These are phyloP conservation scores for Paralvinella palmiformis DNA, from an alignment of 1,140 invertebrate species.

Conservation along the genomic window DNA sequence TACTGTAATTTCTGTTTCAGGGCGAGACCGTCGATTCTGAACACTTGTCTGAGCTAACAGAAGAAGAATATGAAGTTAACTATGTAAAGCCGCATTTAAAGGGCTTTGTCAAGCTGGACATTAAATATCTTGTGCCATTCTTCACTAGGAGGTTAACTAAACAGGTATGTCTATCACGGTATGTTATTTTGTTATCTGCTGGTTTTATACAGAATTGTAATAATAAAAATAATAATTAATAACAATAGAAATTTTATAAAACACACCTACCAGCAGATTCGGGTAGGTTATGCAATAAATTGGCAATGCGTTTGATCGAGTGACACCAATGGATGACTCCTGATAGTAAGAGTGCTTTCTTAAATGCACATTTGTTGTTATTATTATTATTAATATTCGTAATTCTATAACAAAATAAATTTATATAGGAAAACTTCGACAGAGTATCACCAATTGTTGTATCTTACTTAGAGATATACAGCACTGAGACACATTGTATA, in stretches of 20 bases:
- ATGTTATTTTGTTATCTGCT: conserved; percentile 4
- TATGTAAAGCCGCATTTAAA: conserved; percentile 54
- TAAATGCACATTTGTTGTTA: background rate
- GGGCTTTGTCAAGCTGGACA: conserved; percentile 83
- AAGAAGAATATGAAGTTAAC: conserved; percentile 82
- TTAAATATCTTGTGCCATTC: conserved; percentile 91
- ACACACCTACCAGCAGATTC: background rate
- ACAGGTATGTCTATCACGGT: conserved; percentile 54
- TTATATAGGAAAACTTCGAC: no score
- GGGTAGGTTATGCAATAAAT: background rate
- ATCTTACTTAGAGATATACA: background rate
- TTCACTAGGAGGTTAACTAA: conserved; percentile 91
- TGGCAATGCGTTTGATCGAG: background rate
- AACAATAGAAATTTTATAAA: background rate
- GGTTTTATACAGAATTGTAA: background rate
- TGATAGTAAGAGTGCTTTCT: background rate
- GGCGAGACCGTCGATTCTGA: conserved; percentile 93
- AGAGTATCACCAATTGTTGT: background rate
- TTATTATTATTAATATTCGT: conserved; percentile 11
- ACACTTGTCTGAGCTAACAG: conserved; percentile 89
- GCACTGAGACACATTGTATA: conserved; percentile 23
- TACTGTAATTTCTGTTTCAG: no score
- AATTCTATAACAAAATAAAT: conserved; percentile 2
- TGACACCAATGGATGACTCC: background rate
- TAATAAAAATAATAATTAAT: background rate